Percentiles rank a stretch among this genome's conserved stretches.
These are phyloP conservation scores for Phocoena sinus DNA, from an alignment of 2,113 vertebrate genomes.

Conservation along the genomic window DNA sequence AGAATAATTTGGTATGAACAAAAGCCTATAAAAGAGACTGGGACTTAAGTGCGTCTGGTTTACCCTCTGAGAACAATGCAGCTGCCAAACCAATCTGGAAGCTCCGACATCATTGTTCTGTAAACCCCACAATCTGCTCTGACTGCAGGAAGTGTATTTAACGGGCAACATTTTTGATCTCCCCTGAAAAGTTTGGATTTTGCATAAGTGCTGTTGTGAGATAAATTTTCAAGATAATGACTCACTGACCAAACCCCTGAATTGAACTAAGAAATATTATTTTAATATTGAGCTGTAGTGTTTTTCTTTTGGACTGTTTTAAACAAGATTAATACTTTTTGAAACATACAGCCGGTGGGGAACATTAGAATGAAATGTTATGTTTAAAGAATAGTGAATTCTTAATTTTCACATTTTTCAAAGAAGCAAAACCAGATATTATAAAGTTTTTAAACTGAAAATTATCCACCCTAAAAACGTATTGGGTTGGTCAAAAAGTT, in stretches of 20 bases:
- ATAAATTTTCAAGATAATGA: conserved; percentile 78
- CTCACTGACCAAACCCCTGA: conserved; percentile 76
- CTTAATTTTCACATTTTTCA: conserved; percentile 13
- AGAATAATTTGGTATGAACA: conserved; percentile 93
- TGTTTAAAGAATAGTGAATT: background rate
- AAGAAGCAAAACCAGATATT: background rate
- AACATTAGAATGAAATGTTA: conserved; percentile 21
- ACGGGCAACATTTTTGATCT: conserved; percentile 83
- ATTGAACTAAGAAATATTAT: conserved; percentile 75
- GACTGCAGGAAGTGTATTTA: conserved; percentile 87
- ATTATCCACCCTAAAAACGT: background rate
- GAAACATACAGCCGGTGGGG: conserved; percentile 13
- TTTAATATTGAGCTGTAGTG: conserved; percentile 68
- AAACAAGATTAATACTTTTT: background rate
- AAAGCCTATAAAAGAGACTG: conserved; percentile 86
- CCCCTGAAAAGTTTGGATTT: conserved; percentile 80
- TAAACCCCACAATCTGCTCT: conserved; percentile 84
- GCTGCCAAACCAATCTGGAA: conserved; percentile 95
- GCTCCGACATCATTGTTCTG: conserved; percentile 90
- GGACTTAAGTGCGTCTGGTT: conserved; percentile 92
- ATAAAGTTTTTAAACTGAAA: conserved; percentile 44
- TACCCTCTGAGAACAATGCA: conserved; percentile 90
- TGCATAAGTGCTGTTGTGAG: conserved; percentile 71
- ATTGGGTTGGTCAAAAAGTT: background rate
- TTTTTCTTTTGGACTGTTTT: conserved; percentile 43